Base-by-base conservation (phyloP, 2,888 invertebrate species). In the Sphinx pinastri region DNA sequence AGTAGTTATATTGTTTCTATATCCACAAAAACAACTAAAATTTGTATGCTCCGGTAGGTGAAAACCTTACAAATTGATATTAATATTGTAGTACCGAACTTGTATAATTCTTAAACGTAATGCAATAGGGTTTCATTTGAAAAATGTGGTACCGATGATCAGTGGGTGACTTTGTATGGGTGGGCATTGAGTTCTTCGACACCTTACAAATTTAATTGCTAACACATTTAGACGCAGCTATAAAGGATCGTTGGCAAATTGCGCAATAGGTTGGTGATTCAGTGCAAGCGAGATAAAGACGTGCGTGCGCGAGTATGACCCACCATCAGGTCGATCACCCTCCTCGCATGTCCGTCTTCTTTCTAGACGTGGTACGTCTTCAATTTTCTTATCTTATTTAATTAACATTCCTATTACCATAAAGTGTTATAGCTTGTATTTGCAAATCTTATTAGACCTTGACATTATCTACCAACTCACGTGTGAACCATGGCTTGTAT, bases 321-420 rank as follows among this genome's bases (percentile, higher is more conserved):
- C 85, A 84, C 74, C 80, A 74, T 75, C 70, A 88, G 91, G 91
- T 91, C 91, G 90, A 85, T 91, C 88, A 92, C 89, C 91, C 89
- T 84, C 77, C 72, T 75, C 79, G 74, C 79, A 49, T 49, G 49
- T 49, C 13, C 63, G 49, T 49, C 49, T 63, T 63, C 49, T 63
- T 63, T 63, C 63, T 49, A 19, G 49, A 19, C 71, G 72, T 71
- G 69, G 70, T 69, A 47, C 49, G 19, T 63, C 49, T 60, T 60
- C 16, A 16, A 38, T 45, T 5, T 60, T 60, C 60, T 47, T 6
- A 45, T 60, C 16, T 45, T 45, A 45, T 60, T 38, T 16, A 16
- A 47, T 19, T 16, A 63, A 47, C n/a, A 13, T 16, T 63, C 16
- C 12, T 47, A n/a, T 8, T 45, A 60, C n/a, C 45, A 10, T 11